These are phyloP conservation scores for Molothrus aeneus DNA, from an alignment of 2,797 vertebrate genomes.

Conservation along the genomic window DNA sequence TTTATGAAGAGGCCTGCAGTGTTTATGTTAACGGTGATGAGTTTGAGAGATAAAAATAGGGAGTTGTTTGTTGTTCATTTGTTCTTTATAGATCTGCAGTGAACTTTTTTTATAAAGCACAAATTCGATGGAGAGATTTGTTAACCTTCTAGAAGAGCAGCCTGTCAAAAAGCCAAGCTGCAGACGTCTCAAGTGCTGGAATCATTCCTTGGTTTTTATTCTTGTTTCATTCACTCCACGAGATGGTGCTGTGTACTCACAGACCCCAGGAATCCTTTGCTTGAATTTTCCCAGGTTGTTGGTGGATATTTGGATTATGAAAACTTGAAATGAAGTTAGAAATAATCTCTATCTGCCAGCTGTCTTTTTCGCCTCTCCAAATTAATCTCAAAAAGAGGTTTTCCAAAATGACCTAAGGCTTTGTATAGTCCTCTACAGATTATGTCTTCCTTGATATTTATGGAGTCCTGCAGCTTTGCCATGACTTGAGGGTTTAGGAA, in stretches of 20 bases:
- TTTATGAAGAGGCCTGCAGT: slow-evolving; percentile 72
- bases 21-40: slow-evolving; percentile 74
- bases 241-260: slow-evolving; percentile 74
- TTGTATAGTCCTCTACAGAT: slow-evolving; percentile 16
- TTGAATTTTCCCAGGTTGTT: neutral
- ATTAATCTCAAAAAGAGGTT: slow-evolving; percentile 45
- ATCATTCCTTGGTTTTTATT: neutral
- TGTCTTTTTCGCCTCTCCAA: slow-evolving; percentile 25
- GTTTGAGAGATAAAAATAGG: slow-evolving; percentile 77
- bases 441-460: neutral
- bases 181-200: neutral
- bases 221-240: slow-evolving; percentile 26
- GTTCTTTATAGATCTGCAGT: slow-evolving; percentile 72
- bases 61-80: slow-evolving; percentile 77
- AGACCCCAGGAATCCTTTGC: neutral
- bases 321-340: slow-evolving; percentile 51
- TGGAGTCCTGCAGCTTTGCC: slow-evolving; percentile 13
- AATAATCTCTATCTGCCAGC: slow-evolving; percentile 20
- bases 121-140: slow-evolving; percentile 59
- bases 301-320: neutral
- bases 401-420: slow-evolving; percentile 34
- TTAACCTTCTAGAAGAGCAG: slow-evolving; percentile 61
- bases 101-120: slow-evolving; percentile 63
- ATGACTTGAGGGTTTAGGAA: slow-evolving; percentile 1
- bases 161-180: slow-evolving; percentile 50